Evolutionary conservation across 2,888 invertebrate genomes (phyloP).

Genomic region (Clanis bilineata): DNA sequence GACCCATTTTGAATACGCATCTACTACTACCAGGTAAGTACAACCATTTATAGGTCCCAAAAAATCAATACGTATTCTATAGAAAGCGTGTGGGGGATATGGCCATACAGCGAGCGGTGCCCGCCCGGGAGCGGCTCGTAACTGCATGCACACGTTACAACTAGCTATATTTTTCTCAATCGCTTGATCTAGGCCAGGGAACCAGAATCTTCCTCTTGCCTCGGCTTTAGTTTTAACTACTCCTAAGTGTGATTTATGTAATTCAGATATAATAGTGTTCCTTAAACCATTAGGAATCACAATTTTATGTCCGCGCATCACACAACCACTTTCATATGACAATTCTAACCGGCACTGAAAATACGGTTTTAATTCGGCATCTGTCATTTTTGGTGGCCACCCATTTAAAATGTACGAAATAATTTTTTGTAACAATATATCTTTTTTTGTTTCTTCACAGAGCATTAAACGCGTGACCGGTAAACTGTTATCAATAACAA

Average conservation of each 20-base stretch:
- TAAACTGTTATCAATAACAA: neutral
- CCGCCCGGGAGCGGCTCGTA: neutral
- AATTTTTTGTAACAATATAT: neutral
- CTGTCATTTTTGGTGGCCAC: neutral
- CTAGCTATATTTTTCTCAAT: neutral
- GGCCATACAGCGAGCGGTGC: conserved; percentile 5
- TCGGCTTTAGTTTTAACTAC: too few relatives aligned
- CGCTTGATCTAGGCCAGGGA: neutral
- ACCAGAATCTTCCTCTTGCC: too few relatives aligned
- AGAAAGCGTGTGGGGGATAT: conserved; percentile 24
- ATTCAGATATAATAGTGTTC: neutral
- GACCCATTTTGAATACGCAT: conserved; percentile 32
- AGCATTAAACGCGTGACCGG: neutral
- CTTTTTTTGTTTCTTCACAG: neutral
- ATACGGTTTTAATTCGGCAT: neutral
- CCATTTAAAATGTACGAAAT: neutral
- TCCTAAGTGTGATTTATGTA: neutral
- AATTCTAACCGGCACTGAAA: neutral
- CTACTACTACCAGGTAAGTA: conserved; percentile 26
- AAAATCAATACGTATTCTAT: conserved; percentile 33
- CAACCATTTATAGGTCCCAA: conserved; percentile 27
- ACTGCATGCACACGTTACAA: neutral
- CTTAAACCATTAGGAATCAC: neutral
- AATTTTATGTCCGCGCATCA: neutral
- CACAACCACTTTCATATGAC: neutral